Evolutionary conservation across 2,113 vertebrate species (phyloP).

Genomic region (Perca schrenkii): DNA sequence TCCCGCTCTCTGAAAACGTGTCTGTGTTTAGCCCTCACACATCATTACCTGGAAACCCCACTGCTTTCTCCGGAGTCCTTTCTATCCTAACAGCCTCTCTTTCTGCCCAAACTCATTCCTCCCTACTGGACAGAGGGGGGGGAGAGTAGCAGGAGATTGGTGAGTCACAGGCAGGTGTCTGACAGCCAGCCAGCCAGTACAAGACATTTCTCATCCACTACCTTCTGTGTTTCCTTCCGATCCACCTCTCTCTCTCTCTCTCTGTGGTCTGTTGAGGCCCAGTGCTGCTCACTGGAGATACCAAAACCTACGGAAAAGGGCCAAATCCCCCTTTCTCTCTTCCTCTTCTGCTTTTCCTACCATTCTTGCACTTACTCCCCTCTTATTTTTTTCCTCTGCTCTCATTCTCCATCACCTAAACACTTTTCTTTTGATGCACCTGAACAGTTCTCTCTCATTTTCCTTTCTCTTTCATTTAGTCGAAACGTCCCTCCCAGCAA

Average conservation of each 20-base stretch:
- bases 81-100: constrained; percentile 51
- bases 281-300: constrained; percentile 70
- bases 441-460: constrained; percentile 5
- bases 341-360: neutral
- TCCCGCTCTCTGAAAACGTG: constrained; percentile 29
- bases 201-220: constrained; percentile 48
- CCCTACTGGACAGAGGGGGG: constrained; percentile 28
- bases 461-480: constrained; percentile 6
- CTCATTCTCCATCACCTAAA: constrained; percentile 17
- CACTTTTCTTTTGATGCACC: constrained; percentile 6
- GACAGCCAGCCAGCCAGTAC: constrained; percentile 54
- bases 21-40: constrained; percentile 61
- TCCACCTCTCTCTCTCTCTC: constrained; percentile 34
- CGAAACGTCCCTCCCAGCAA: constrained; percentile 7
- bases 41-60: constrained; percentile 68
- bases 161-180: constrained; percentile 64
- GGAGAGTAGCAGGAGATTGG: constrained; percentile 43
- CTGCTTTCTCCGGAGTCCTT: constrained; percentile 40
- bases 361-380: neutral
- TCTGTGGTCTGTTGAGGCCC: constrained; percentile 54
- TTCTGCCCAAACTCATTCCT: constrained; percentile 43
- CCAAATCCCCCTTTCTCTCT: constrained; percentile 41
- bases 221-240: constrained; percentile 47
- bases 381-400: neutral
- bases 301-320: constrained; percentile 36